A percentile compares a stretch with the other conserved stretches of the same genome.
Conservation (phyloP, 2,797 vertebrate genomes). For the Menidia menidia region DNA sequence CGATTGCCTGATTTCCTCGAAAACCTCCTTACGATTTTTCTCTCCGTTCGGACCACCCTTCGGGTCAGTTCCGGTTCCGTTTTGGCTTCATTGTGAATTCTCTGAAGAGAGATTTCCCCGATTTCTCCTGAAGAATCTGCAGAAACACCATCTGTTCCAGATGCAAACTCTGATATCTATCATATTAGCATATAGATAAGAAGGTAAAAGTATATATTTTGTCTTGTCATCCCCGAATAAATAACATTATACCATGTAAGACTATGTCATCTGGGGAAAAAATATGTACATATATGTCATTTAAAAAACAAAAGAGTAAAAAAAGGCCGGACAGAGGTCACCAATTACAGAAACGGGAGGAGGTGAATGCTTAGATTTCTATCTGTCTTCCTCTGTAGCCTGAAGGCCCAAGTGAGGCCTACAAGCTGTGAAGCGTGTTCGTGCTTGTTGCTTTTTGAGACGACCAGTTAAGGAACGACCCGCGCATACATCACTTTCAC, state of each 20-base stretch:
- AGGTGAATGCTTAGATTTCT: constrained; percentile 15
- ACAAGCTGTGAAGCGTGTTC: constrained; percentile 17
- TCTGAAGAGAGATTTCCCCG: neutral
- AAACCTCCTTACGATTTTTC: constrained; percentile 52
- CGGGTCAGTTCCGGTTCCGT: constrained; percentile 40
- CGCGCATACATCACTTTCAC: constrained; percentile 25
- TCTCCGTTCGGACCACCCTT: constrained; percentile 21
- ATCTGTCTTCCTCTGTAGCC: neutral
- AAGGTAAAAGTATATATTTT: neutral
- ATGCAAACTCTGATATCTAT: constrained; percentile 1
- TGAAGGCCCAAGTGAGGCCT: neutral
- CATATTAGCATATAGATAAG: neutral
- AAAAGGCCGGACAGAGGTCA: neutral
- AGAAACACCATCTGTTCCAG: neutral
- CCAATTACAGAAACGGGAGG: neutral
- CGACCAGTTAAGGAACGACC: constrained; percentile 17
- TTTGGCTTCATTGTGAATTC: constrained; percentile 13
- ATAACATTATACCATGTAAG: neutral
- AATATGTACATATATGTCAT: too few species aligned
- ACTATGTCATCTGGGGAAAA: neutral
- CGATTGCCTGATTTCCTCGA: constrained; percentile 55
- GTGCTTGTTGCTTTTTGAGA: constrained; percentile 22
- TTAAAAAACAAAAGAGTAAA: neutral
- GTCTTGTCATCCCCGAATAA: neutral
- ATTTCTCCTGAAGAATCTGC: neutral